Evolutionary conservation across 2,113 vertebrate species (phyloP).

Genomic region (Urocynchramus pylzowi): DNA sequence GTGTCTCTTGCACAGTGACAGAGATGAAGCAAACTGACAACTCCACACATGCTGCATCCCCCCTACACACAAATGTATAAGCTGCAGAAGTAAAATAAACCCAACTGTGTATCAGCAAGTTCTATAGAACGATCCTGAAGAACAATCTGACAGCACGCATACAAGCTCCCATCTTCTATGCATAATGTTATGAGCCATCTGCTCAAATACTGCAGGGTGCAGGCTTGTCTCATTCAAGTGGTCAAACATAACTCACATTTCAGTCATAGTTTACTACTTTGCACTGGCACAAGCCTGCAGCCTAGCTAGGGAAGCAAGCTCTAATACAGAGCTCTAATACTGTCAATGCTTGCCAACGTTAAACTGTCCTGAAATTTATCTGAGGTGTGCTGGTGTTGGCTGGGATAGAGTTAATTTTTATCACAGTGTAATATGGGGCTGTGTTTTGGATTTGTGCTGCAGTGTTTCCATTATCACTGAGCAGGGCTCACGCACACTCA

Average conservation of each 20-base stretch:
- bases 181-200: not conserved
- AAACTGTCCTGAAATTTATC: not conserved
- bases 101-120: not conserved
- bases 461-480: not conserved
- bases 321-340: not conserved
- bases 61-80: not conserved
- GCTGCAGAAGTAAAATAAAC: not conserved
- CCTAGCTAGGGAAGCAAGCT: not conserved
- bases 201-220: not conserved
- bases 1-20: not conserved
- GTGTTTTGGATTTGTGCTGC: not conserved
- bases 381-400: not conserved
- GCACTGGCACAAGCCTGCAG: not conserved
- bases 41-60: not conserved
- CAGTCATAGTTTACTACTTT: not conserved
- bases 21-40: not conserved
- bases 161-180: not conserved
- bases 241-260: not conserved
- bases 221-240: not conserved
- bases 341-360: accelerated
- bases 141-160: not conserved
- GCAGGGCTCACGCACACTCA: not conserved
- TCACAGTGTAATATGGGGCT: not conserved
- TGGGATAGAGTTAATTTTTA: not conserved
- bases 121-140: not conserved